Evolutionary conservation across 53 echinoderm and acorn worm genomes (phyloP).

Genomic region (Echinarachnius parma): DNA sequence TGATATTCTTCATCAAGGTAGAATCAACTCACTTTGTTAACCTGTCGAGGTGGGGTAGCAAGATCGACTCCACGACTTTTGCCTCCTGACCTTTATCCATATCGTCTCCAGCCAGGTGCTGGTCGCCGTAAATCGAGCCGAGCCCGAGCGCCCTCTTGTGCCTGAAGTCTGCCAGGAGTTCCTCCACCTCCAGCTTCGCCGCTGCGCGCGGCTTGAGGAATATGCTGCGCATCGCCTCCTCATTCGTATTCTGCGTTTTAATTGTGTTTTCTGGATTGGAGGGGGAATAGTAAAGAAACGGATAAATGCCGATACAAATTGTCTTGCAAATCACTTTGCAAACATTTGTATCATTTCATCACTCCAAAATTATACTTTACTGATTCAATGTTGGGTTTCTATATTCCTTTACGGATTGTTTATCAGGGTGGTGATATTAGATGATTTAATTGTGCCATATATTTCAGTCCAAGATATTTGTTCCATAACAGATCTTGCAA

Average conservation of each 20-base stretch:
- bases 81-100: constrained; percentile 70
- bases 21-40: constrained; percentile 80
- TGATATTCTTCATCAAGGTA: too few species aligned
- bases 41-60: constrained; percentile 85
- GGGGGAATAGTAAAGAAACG: too few species aligned
- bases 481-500: too few species aligned
- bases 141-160: constrained; percentile 80
- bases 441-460: too few species aligned
- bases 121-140: constrained; percentile 91
- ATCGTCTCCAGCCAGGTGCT: constrained; percentile 68
- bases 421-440: too few species aligned
- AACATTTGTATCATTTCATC: too few species aligned
- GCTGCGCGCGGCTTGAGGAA: constrained; percentile 55
- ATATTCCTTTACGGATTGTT: too few species aligned
- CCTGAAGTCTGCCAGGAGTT: constrained; percentile 86
- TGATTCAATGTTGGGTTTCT: too few species aligned
- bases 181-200: constrained; percentile 70
- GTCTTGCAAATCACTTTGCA: too few species aligned
- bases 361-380: too few species aligned
- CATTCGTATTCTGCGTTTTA: constrained; percentile 55
- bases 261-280: constrained; percentile 59
- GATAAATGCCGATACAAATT: too few species aligned
- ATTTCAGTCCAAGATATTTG: too few species aligned
- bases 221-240: constrained; percentile 77
- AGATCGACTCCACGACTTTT: constrained; percentile 73